Conservation (phyloP, 2,113 vertebrate species). For the Parotia lawesii region DNA sequence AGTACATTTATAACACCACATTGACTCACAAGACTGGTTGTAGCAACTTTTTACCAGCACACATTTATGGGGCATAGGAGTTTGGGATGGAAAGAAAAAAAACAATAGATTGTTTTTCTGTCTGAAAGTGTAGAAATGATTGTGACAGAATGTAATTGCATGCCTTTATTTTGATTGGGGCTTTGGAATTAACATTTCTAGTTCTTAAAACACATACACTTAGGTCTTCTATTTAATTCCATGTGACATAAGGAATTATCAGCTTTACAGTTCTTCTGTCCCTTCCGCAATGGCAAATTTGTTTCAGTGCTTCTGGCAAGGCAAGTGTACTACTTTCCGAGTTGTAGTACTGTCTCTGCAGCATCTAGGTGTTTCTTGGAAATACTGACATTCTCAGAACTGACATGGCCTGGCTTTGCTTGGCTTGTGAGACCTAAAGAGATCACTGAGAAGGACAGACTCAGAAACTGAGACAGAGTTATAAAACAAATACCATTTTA, state of each 20-base stretch:
- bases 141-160: neutral
- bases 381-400: neutral
- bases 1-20: neutral
- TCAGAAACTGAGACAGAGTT: conserved; percentile 7
- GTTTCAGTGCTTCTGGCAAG: neutral
- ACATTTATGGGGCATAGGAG: neutral
- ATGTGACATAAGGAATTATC: neutral
- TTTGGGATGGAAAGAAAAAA: neutral
- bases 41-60: neutral
- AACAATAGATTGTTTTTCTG: neutral
- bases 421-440: neutral
- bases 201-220: neutral
- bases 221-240: neutral
- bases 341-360: neutral
- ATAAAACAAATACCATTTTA: conserved; percentile 14
- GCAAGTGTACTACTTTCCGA: neutral
- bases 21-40: neutral
- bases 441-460: neutral
- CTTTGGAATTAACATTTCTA: neutral
- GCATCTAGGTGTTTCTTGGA: neutral
- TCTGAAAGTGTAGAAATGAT: neutral
- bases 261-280: neutral
- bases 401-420: conserved; percentile 2
- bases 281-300: neutral
- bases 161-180: neutral